Evolutionary conservation across 2,113 vertebrate genomes (phyloP).

Genomic region (Edolisoma coerulescens): DNA sequence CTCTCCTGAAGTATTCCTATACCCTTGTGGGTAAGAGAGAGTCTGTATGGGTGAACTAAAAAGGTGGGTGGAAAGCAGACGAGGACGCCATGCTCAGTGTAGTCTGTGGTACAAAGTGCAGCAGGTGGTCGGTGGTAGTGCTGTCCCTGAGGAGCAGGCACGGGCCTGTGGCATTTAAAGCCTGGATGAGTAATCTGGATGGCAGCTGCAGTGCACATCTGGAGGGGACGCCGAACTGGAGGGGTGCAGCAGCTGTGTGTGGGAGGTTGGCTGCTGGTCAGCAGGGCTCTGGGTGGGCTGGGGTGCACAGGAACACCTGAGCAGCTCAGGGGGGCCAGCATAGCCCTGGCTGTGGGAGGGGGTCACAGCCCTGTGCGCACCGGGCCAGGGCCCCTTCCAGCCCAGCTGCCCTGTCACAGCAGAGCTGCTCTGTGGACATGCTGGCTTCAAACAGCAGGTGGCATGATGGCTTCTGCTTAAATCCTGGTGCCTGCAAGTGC

Average conservation of each 20-base stretch:
- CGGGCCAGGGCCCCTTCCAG: not conserved
- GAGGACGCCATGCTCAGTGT: not conserved
- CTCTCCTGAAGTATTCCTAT: not conserved
- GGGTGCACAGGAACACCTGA: not conserved
- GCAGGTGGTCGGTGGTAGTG: rapidly evolving
- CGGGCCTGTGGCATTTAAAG: rapidly evolving
- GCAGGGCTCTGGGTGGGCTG: not conserved
- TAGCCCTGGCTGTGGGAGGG: not conserved
- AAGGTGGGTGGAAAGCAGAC: not conserved
- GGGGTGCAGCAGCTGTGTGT: not conserved
- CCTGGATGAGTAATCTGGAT: rapidly evolving
- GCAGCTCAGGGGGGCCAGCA: not conserved
- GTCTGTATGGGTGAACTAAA: not conserved
- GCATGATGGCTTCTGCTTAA: not conserved
- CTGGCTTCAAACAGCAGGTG: conserved; percentile 39
- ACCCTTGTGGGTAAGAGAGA: rapidly evolving
- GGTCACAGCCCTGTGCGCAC: not conserved
- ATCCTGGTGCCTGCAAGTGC: not conserved
- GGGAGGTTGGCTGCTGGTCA: not conserved
- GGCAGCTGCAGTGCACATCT: not conserved
- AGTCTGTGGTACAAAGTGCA: rapidly evolving
- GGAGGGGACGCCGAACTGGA: not conserved
- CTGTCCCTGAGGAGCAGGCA: not conserved
- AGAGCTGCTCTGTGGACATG: not conserved
- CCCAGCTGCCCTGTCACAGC: not conserved